Evolutionary conservation across 1,140 invertebrate genomes (phyloP).

Genomic region (Anastrepha ludens): DNA sequence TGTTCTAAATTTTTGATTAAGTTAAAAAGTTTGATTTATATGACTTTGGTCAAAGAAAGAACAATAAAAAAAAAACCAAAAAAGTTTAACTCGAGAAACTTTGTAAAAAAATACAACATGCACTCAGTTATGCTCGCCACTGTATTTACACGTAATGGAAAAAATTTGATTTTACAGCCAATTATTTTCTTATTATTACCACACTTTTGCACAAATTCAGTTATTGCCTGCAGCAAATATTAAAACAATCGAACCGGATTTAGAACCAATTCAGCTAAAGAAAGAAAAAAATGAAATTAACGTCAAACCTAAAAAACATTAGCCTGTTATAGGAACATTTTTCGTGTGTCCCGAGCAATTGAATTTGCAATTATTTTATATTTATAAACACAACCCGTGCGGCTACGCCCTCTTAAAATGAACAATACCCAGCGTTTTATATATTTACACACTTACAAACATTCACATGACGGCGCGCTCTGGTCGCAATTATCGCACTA

Average conservation of each 20-base stretch:
- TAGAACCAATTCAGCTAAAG: conserved; percentile 6
- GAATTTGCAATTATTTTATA: conserved; percentile 36
- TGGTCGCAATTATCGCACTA: conserved; percentile 22
- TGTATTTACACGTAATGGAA: too few species aligned
- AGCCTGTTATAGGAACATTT: background rate
- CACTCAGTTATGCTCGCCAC: too few species aligned
- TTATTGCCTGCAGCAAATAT: background rate
- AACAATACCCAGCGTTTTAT: background rate
- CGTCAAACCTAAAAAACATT: background rate
- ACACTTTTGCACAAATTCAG: background rate
- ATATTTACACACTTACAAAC: background rate
- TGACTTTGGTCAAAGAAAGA: too few species aligned
- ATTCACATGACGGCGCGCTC: background rate
- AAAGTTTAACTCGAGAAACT: too few species aligned
- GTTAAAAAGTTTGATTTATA: too few species aligned
- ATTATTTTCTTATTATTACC: background rate
- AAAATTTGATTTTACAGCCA: background rate
- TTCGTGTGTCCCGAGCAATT: conserved; percentile 27
- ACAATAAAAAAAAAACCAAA: too few species aligned
- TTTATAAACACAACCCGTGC: background rate
- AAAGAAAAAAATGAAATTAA: background rate
- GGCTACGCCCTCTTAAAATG: conserved; percentile 23
- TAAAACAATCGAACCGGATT: conserved; percentile 39
- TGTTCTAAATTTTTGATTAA: too few species aligned
- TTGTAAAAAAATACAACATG: too few species aligned